Conservation (phyloP, 2,797 vertebrate genomes). For the Lutjanus argentimaculatus region DNA sequence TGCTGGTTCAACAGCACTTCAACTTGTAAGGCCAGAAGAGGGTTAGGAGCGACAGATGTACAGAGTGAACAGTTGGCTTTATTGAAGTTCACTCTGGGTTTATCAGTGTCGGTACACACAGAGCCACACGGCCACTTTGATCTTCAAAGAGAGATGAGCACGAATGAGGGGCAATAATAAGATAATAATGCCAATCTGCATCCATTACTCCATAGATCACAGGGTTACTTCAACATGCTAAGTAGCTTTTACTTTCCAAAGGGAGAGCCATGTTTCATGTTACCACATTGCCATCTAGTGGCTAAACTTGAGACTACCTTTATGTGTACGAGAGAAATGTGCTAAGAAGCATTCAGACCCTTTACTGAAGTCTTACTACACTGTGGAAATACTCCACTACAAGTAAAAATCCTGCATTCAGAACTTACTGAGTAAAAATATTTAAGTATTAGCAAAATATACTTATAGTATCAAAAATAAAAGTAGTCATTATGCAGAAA, state of each 20-base stretch:
- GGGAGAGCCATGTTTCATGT: conserved; percentile 19
- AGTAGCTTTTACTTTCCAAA: conserved; percentile 18
- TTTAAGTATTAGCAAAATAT: not conserved
- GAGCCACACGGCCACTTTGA: conserved; percentile 78
- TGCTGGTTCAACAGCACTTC: conserved; percentile 26
- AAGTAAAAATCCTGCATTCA: not conserved
- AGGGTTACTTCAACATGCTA: conserved; percentile 43
- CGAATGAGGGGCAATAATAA: conserved; percentile 83
- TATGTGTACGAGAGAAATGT: not conserved
- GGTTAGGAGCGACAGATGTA: conserved; percentile 60
- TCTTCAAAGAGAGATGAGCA: conserved; percentile 87
- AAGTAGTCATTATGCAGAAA: not conserved
- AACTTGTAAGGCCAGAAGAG: not conserved
- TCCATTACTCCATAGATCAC: conserved; percentile 77
- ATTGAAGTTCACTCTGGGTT: conserved; percentile 81
- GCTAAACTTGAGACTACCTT: not conserved
- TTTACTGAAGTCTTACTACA: not conserved
- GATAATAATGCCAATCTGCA: conserved; percentile 81
- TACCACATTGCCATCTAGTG: conserved; percentile 83
- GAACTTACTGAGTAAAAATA: not conserved
- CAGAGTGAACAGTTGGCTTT: conserved; percentile 73
- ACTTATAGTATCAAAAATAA: not conserved
- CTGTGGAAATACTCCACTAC: not conserved
- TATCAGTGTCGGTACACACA: conserved; percentile 80
- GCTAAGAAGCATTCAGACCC: not conserved